Conservation (phyloP, 1,140 invertebrate genomes). For the Drosophila kikkawai region DNA sequence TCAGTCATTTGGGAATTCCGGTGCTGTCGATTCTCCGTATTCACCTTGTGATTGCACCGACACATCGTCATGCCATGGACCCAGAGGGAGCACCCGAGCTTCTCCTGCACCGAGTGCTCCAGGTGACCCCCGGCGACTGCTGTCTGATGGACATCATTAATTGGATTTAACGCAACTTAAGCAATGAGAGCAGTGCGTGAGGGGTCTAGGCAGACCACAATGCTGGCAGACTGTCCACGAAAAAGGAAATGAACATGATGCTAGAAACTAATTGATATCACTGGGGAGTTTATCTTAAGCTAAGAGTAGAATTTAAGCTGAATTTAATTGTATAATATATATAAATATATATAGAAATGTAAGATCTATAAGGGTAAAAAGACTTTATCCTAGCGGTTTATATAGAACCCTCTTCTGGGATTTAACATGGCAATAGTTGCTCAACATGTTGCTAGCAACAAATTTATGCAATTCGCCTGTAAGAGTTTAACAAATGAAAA, state of each 20-base stretch:
- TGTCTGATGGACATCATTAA: constrained; percentile 52
- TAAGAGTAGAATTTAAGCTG: no score
- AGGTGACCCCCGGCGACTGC: constrained; percentile 17
- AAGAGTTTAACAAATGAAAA: no score
- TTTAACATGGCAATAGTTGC: no score
- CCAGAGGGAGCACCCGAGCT: constrained; percentile 20
- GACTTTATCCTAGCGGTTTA: neutral
- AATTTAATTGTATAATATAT: neutral
- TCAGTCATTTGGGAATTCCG: constrained; percentile 61
- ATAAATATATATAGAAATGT: no score
- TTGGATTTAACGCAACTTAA: constrained; percentile 77
- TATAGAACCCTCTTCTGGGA: neutral
- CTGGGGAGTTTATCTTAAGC: neutral
- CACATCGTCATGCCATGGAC: constrained; percentile 12
- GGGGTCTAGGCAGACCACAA: neutral
- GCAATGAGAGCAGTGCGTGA: constrained; percentile 52
- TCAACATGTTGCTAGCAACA: neutral
- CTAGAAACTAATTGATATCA: neutral
- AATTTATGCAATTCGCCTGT: neutral
- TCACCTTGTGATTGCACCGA: constrained; percentile 45
- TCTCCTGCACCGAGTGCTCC: constrained; percentile 27
- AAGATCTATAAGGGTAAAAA: accelerated
- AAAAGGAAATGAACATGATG: constrained; percentile 4
- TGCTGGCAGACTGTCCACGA: neutral
- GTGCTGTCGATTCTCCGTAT: constrained; percentile 16